Conservation (phyloP, 2,113 vertebrate species). For the Cacatua alba region DNA sequence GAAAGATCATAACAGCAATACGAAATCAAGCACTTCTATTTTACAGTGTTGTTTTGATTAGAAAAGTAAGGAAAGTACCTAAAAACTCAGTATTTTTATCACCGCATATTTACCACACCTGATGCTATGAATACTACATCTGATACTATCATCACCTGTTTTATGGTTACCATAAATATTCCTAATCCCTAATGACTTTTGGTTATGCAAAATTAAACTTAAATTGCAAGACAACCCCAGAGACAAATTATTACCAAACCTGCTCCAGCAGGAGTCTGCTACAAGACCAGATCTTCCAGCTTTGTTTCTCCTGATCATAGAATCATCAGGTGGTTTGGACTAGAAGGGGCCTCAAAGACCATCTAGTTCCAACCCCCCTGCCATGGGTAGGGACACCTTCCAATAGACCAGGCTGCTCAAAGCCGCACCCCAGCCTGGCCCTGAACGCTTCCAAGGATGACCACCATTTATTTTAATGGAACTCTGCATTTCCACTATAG, state of each 20-base stretch:
- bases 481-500: not conserved
- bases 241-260: not conserved
- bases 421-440: not conserved
- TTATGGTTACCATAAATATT: not conserved
- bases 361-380: not conserved
- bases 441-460: not conserved
- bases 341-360: not conserved
- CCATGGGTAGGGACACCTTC: not conserved
- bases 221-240: not conserved
- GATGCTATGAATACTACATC: not conserved
- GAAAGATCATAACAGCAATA: not conserved
- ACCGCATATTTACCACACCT: not conserved
- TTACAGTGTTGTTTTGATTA: not conserved
- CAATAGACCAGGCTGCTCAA: not conserved
- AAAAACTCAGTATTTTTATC: slow-evolving; percentile 1
- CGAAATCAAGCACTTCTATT: not conserved
- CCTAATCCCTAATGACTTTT: not conserved
- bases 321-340: not conserved
- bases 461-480: not conserved
- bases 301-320: not conserved
- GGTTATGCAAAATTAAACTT: not conserved
- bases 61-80: not conserved
- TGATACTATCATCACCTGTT: not conserved
- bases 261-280: not conserved
- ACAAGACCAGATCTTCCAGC: not conserved